Evolutionary conservation across 2,113 vertebrate genomes (phyloP).

Genomic region (Raja brachyura): DNA sequence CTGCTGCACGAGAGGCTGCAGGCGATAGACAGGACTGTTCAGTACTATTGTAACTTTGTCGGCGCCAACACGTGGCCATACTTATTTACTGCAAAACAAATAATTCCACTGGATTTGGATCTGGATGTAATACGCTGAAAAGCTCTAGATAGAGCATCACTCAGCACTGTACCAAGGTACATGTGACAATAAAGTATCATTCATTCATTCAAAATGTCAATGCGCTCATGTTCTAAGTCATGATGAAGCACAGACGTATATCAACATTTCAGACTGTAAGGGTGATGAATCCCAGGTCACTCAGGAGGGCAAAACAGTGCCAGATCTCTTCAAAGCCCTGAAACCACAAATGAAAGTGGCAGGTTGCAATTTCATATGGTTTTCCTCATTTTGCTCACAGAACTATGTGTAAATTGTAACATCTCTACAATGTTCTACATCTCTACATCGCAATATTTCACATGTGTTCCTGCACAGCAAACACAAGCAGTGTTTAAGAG

Average conservation of each 20-base stretch:
- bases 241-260: background rate
- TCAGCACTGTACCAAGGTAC: too few relatives aligned
- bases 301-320: background rate
- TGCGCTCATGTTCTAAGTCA: background rate
- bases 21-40: too few relatives aligned
- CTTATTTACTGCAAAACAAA: too few relatives aligned
- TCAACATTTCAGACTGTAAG: background rate
- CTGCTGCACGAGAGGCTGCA: too few relatives aligned
- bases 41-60: too few relatives aligned
- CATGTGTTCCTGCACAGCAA: too few relatives aligned
- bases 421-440: background rate
- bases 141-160: too few relatives aligned
- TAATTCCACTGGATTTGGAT: too few relatives aligned
- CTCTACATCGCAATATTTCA: background rate
- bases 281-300: background rate
- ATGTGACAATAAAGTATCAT: too few relatives aligned
- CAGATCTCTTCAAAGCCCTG: background rate
- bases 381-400: background rate
- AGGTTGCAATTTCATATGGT: background rate
- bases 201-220: background rate
- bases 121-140: too few relatives aligned
- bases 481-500: background rate
- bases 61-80: too few relatives aligned
- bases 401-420: background rate
- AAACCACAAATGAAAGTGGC: background rate